Evolutionary conservation across 1,140 invertebrate genomes (phyloP).

Genomic region (Drosophila burlai): DNA sequence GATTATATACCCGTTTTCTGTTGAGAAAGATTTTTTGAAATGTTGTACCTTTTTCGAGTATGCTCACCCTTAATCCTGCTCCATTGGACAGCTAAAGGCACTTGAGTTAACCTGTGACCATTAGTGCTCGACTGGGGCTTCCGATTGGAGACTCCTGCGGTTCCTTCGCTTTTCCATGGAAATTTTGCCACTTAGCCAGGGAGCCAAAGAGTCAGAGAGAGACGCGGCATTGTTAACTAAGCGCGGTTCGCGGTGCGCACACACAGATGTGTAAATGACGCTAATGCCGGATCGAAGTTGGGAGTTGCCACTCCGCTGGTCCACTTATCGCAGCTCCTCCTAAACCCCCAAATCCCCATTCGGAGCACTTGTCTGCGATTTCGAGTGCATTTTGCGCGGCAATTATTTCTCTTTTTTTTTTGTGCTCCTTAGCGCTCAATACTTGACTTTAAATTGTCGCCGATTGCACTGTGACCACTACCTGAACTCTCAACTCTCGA

Average conservation of each 20-base stretch:
- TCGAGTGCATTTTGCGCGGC: constrained; percentile 63
- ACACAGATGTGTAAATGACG: constrained; percentile 66
- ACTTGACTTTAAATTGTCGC: constrained; percentile 80
- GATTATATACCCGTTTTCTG: not conserved
- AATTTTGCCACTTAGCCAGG: constrained; percentile 69
- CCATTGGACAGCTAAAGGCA: constrained; percentile 12
- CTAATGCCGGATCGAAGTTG: constrained; percentile 65
- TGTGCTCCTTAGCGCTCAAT: constrained; percentile 32
- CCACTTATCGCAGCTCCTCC: constrained; percentile 5
- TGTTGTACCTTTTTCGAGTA: not conserved
- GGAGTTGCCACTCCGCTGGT: not conserved
- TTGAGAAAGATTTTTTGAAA: too few species aligned
- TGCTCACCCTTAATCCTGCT: not conserved
- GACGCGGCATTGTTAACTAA: constrained; percentile 52
- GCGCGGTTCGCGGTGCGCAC: constrained; percentile 25
- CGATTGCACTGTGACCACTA: constrained; percentile 52
- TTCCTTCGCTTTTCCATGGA: constrained; percentile 69
- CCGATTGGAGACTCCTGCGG: constrained; percentile 48
- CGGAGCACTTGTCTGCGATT: constrained; percentile 61
- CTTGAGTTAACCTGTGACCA: constrained; percentile 33
- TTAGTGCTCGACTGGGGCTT: constrained; percentile 14
- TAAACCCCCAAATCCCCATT: constrained; percentile 4
- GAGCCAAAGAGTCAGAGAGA: not conserved
- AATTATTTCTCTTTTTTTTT: constrained; percentile 69
- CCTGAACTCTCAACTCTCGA: constrained; percentile 47